Base-by-base conservation (phyloP, 2,797 vertebrate species). In the Eulemur coronatus region DNA sequence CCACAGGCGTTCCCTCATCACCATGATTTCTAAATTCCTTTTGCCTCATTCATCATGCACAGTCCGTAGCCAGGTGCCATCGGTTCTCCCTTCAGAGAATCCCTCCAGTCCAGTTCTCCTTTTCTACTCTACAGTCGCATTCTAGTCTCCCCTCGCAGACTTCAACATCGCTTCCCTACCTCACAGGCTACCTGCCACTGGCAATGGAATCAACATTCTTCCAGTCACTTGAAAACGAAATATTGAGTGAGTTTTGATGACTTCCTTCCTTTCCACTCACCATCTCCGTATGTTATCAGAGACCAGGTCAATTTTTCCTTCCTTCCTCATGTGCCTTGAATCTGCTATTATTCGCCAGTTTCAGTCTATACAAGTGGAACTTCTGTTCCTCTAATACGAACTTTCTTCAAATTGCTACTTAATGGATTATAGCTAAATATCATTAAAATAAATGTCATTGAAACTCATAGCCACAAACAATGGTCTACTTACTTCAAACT, bases 171-270 rank as follows among this genome's bases (percentile, higher is more conserved):
- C 46, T 78, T 80, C 69, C 28, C 48, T 38, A 7, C 7, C 15
- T 43, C 4, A 50, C 4, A 63, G 12, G 38, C 30, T 78, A 55
- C 38, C 6, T 89, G 41, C 15, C 72, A 33, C 80, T 87, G 87
- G 24, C 86, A 85, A 35, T 7, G 43, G 15, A 4, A 61, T 84
- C 73, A 76, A 30, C 80, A 84, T 86, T 93, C 82, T 94, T 87
- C 35, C 4, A 72, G 72, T 50, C 67, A 73, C 48, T 81, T 30
- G 85, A 61, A 95, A 96, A 93, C 33, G 10, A 96, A 92, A 86
- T 92, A 84, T 7, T 76, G 73, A 72, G 59, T 82, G 52, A 38
- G 30, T 85, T 61, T 72, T 72, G 26, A 82, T 70, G 41, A 43
- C 59, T 95, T 95, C 57, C 73, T 96, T 87, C 75, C 75, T 96